Conservation (phyloP, 2,113 vertebrate genomes). For the Struthio camelus region DNA sequence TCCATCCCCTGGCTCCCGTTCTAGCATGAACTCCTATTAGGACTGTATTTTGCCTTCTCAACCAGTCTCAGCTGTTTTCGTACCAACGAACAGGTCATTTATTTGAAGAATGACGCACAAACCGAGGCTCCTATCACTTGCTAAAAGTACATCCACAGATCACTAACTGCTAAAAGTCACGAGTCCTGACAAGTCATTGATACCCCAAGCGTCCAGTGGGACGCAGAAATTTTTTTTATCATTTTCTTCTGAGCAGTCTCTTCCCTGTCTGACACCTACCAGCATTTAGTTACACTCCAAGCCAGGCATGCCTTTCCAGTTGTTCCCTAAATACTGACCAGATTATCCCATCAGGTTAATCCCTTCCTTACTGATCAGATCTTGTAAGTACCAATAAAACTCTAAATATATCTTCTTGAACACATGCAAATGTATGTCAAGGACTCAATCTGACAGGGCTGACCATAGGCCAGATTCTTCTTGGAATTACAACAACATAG, state of each 20-base stretch:
- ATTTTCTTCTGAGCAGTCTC: neutral
- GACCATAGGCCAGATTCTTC: neutral
- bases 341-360: neutral
- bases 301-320: rapidly evolving
- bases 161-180: neutral
- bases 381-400: neutral
- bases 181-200: neutral
- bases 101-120: neutral
- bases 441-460: neutral
- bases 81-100: neutral
- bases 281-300: neutral
- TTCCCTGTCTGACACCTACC: neutral
- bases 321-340: neutral
- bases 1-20: neutral
- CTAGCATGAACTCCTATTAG: neutral
- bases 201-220: neutral
- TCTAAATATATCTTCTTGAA: neutral
- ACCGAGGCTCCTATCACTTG: neutral
- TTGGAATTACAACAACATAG: neutral
- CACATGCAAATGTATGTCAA: neutral
- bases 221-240: neutral
- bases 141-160: neutral
- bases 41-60: neutral
- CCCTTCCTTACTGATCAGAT: neutral
- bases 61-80: neutral